These are phyloP conservation scores for Ichneumoninae sp. DNA, from an alignment of 2,888 invertebrate genomes.

Conservation along the genomic window DNA sequence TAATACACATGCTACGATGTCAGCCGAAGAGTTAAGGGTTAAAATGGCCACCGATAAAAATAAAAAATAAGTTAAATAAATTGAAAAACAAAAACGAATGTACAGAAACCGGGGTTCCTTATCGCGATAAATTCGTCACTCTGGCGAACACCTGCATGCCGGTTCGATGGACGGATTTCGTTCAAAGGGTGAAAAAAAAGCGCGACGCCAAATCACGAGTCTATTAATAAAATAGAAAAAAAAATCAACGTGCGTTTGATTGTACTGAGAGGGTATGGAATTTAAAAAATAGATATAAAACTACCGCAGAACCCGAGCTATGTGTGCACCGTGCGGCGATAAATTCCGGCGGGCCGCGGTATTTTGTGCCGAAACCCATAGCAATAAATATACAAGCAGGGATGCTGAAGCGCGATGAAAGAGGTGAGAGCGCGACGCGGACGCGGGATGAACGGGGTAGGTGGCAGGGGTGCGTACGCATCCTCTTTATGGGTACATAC, in stretches of 20 bases:
- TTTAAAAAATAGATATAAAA: slow-evolving; percentile 38
- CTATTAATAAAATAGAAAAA: slow-evolving; percentile 24
- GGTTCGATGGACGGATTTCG: neutral
- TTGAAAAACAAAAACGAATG: too few relatives aligned
- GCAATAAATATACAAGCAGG: slow-evolving; percentile 80
- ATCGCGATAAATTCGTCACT: slow-evolving; percentile 14
- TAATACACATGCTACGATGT: neutral
- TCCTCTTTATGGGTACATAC: slow-evolving; percentile 65
- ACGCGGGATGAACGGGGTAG: slow-evolving; percentile 3
- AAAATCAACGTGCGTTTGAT: slow-evolving; percentile 9
- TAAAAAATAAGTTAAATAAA: too few relatives aligned
- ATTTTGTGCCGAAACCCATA: slow-evolving; percentile 82
- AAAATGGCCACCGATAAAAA: too few relatives aligned
- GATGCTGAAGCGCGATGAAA: slow-evolving; percentile 55
- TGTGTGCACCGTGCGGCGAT: slow-evolving; percentile 76
- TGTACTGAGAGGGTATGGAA: slow-evolving; percentile 45
- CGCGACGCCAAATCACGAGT: slow-evolving; percentile 17
- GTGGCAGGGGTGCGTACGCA: slow-evolving; percentile 8
- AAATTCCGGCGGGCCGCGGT: slow-evolving; percentile 78
- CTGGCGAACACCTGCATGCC: neutral
- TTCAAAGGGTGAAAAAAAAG: slow-evolving; percentile 10
- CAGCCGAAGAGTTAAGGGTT: neutral
- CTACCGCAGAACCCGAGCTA: slow-evolving; percentile 51
- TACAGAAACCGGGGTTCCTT: too few relatives aligned
- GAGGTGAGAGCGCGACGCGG: slow-evolving; percentile 23